These are phyloP conservation scores for Serranus cabrilla DNA, from an alignment of 2,797 vertebrate species.

Conservation along the genomic window DNA sequence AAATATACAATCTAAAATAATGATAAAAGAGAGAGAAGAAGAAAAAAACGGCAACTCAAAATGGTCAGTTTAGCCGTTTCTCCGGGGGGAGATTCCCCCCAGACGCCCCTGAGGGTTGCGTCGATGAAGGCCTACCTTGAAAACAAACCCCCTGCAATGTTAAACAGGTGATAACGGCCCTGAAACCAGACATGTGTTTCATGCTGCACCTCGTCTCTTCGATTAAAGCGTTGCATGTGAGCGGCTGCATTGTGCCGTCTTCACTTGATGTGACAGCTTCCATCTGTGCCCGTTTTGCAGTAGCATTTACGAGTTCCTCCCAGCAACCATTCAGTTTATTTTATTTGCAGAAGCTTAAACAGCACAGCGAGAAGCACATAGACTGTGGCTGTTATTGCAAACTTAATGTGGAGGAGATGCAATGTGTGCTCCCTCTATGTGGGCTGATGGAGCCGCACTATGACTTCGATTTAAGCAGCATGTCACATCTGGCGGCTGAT, in stretches of 20 bases:
- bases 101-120: too few relatives aligned
- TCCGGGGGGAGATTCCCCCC: too few relatives aligned
- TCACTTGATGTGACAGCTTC: slow-evolving; percentile 38
- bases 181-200: neutral
- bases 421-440: slow-evolving; percentile 1
- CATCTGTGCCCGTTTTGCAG: slow-evolving; percentile 37
- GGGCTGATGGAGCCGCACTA: slow-evolving; percentile 13
- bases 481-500: slow-evolving; percentile 54
- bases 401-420: slow-evolving; percentile 19
- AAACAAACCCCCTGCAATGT: too few relatives aligned
- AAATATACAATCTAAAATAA: too few relatives aligned
- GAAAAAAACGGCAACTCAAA: too few relatives aligned
- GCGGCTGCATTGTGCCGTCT: neutral
- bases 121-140: too few relatives aligned
- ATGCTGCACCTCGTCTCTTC: neutral
- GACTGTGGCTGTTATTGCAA: slow-evolving; percentile 18
- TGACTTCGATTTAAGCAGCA: slow-evolving; percentile 34
- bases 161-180: too few relatives aligned
- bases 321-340: slow-evolving; percentile 36
- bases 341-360: slow-evolving; percentile 17
- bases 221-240: slow-evolving; percentile 5
- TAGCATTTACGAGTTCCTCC: slow-evolving; percentile 5
- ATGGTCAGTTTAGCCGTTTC: too few relatives aligned
- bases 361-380: neutral
- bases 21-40: too few relatives aligned